phyloP scores from a whole-genome alignment of 2,797 vertebrate genomes.

The Ptychadena robeensis region DNA sequence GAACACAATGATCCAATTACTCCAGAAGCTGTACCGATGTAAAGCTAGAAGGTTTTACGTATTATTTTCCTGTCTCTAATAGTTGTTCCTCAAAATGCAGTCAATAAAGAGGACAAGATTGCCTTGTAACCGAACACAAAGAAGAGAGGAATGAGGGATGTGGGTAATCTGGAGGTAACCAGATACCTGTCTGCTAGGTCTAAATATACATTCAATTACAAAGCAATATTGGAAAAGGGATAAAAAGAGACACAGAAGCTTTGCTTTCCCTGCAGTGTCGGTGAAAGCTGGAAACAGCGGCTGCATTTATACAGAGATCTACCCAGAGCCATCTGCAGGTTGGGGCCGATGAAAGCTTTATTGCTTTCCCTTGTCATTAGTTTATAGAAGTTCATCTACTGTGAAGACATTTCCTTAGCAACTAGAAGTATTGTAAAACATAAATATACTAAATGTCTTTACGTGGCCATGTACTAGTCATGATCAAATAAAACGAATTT shows the following conservation, averaged over 20 bases:
- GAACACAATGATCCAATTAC: background rate
- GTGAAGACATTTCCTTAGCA: background rate
- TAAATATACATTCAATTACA: slow-evolving; percentile 7
- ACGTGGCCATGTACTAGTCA: background rate
- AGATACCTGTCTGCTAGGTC: background rate
- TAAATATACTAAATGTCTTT: background rate
- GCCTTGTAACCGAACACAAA: background rate
- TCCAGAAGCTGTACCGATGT: background rate
- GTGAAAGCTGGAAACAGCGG: background rate
- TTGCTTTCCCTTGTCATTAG: background rate
- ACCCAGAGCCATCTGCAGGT: background rate
- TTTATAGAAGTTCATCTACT: background rate
- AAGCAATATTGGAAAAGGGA: background rate
- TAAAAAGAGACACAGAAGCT: slow-evolving; percentile 4
- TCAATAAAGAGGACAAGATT: slow-evolving; percentile 4
- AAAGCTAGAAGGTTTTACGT: background rate
- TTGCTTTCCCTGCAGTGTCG: background rate
- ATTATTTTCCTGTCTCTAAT: background rate
- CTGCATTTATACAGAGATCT: slow-evolving; percentile 6
- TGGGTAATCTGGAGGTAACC: background rate
- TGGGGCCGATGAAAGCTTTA: background rate
- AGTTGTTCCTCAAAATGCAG: background rate
- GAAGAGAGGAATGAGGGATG: background rate
- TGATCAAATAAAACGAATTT: background rate
- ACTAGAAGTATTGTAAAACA: background rate